Conservation (phyloP, 2,113 vertebrate species). For the Antigone vipio region DNA sequence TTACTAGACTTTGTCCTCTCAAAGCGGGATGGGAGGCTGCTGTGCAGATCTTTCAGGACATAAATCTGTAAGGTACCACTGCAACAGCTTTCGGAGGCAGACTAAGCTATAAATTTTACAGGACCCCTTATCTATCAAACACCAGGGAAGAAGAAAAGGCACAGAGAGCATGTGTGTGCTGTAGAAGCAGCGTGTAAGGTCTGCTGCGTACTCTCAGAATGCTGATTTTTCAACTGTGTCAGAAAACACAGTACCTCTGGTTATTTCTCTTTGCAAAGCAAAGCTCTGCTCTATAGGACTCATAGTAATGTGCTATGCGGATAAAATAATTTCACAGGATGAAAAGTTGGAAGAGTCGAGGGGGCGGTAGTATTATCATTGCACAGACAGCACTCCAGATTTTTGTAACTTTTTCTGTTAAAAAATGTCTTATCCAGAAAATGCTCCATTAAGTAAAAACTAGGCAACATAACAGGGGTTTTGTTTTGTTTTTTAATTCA, state of each 20-base stretch:
- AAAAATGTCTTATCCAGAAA: neutral
- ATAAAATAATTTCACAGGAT: neutral
- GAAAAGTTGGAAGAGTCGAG: neutral
- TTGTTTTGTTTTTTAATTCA: neutral
- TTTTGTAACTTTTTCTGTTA: neutral
- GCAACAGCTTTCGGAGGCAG: neutral
- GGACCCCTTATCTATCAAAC: neutral
- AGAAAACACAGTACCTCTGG: neutral
- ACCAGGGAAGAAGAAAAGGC: neutral
- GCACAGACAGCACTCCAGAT: neutral
- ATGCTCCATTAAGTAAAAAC: neutral
- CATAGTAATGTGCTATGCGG: neutral
- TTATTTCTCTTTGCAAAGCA: neutral
- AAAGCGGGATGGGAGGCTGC: neutral
- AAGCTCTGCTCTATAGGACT: neutral
- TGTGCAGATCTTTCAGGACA: neutral
- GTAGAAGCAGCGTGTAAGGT: neutral
- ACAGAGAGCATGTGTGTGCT: neutral
- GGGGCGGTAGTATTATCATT: neutral
- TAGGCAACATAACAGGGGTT: neutral
- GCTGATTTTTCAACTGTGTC: neutral
- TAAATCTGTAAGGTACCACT: constrained; percentile 4
- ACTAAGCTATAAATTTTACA: neutral
- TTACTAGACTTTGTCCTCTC: constrained; percentile 34
- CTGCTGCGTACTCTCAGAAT: neutral